A percentile compares a stretch with the other conserved stretches of the same genome.
Conservation (phyloP, 1,140 invertebrate species). For the Aphaenogaster rudis region DNA sequence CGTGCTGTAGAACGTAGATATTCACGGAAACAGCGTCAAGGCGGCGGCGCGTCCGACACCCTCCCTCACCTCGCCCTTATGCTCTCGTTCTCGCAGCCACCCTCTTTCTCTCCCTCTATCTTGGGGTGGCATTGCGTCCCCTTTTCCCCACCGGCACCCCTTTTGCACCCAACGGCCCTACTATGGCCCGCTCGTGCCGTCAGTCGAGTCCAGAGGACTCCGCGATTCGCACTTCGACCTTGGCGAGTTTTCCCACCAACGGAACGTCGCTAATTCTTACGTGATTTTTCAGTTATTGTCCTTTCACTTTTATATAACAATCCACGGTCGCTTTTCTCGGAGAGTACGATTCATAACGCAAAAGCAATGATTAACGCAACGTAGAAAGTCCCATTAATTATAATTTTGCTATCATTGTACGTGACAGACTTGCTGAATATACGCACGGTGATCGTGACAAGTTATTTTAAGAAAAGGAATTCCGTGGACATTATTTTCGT, state of each 20-base stretch:
- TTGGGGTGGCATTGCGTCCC: conserved; percentile 54
- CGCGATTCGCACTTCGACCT: conserved; percentile 75
- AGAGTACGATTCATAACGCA: background rate
- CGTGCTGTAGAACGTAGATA: conserved; percentile 58
- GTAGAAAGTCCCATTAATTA: background rate
- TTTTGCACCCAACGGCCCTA: conserved; percentile 67
- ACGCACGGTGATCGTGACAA: background rate
- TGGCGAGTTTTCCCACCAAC: conserved; percentile 28
- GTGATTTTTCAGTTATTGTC: background rate
- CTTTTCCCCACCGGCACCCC: conserved; percentile 25
- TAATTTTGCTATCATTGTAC: background rate
- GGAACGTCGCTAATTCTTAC: background rate
- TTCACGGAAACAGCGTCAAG: conserved; percentile 74
- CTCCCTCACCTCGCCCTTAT: conserved; percentile 6
- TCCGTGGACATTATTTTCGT: background rate
- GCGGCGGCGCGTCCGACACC: conserved; percentile 73
- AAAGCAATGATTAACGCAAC: background rate
- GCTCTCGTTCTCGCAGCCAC: conserved; percentile 28
- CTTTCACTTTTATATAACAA: background rate
- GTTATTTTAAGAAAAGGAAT: background rate
- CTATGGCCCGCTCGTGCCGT: conserved; percentile 67
- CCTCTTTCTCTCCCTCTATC: conserved; percentile 62
- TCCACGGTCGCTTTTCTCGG: background rate
- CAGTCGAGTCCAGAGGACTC: conserved; percentile 79
- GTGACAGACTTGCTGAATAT: background rate